phyloP scores from a whole-genome alignment of 2,797 vertebrate species.

The Acrossocheilus fasciatus region DNA sequence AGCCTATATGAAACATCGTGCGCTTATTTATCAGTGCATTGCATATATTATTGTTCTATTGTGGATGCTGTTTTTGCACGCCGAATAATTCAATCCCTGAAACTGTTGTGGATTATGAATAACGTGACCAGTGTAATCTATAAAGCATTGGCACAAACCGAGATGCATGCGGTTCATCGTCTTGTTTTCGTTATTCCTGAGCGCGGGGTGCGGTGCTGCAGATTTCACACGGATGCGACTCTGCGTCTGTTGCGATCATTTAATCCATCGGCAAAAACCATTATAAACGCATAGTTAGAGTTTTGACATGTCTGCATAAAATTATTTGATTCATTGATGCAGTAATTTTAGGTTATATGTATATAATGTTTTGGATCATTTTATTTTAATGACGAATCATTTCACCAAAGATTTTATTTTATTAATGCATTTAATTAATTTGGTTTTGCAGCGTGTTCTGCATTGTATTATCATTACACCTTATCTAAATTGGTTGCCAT shows the following conservation, averaged over 20 bases:
- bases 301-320: background rate
- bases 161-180: background rate
- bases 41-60: background rate
- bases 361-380: background rate
- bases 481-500: slow-evolving; percentile 43
- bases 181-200: slow-evolving; percentile 34
- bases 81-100: background rate
- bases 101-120: background rate
- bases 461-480: slow-evolving; percentile 16
- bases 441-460: background rate
- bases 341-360: background rate
- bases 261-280: background rate
- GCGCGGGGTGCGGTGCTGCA: slow-evolving; percentile 51
- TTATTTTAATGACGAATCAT: too few relatives aligned
- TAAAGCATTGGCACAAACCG: background rate
- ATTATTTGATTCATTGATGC: background rate
- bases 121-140: background rate
- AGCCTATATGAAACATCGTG: background rate
- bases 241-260: background rate
- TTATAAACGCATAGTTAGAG: background rate
- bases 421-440: background rate
- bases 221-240: slow-evolving; percentile 28
- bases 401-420: background rate
- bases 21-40: slow-evolving; percentile 7
- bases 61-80: background rate